Evolutionary conservation across 1,140 invertebrate species (phyloP).

Genomic region (Drosophila orosa): DNA sequence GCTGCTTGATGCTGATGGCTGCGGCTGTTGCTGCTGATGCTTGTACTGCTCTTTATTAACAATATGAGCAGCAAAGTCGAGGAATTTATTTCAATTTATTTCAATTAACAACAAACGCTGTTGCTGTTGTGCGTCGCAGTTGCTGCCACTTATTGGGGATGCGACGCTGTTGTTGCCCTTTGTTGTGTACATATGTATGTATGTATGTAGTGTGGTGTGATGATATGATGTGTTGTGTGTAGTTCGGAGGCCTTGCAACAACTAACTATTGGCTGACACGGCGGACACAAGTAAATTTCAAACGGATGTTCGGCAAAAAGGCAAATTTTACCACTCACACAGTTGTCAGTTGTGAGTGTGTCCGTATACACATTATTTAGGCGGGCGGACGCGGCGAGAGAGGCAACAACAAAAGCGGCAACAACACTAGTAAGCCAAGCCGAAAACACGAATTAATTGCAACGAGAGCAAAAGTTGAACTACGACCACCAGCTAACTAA

Average conservation of each 20-base stretch:
- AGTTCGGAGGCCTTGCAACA: conserved; percentile 71
- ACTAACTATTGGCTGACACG: conserved; percentile 75
- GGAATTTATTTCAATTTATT: conserved; percentile 83
- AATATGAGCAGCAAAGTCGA: conserved; percentile 72
- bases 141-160: conserved; percentile 70
- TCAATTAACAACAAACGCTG: conserved; percentile 72
- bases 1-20: conserved; percentile 26
- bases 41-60: conserved; percentile 68
- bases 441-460: conserved; percentile 22
- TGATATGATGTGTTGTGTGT: conserved; percentile 54
- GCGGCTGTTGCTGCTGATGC: conserved; percentile 29
- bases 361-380: conserved; percentile 49
- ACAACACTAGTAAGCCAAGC: neutral
- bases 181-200: conserved; percentile 32
- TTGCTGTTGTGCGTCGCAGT: conserved; percentile 30
- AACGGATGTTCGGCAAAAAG: conserved; percentile 51
- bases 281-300: conserved; percentile 56
- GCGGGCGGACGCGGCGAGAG: conserved; percentile 56
- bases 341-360: conserved; percentile 32
- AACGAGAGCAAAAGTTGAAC: conserved; percentile 3
- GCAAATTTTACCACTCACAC: conserved; percentile 72
- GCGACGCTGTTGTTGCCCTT: conserved; percentile 29
- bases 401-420: conserved; percentile 32
- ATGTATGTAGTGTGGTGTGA: neutral
- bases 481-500: neutral